Conservation (phyloP, 2,113 vertebrate species). For the Echinops telfairi region DNA sequence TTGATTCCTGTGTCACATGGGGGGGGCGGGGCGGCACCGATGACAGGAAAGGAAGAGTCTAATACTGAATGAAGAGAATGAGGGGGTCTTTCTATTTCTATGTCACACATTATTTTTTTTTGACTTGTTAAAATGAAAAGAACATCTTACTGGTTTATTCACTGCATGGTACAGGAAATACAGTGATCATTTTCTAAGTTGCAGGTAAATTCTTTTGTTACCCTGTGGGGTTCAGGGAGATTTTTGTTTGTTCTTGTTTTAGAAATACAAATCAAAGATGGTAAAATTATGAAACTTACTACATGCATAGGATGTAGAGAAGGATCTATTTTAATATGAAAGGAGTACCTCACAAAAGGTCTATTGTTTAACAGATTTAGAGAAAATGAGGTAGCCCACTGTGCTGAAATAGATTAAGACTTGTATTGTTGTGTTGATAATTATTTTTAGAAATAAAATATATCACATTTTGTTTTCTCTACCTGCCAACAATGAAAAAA, state of each 20-base stretch:
- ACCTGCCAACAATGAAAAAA: background rate
- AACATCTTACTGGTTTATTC: background rate
- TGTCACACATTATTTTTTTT: conserved; percentile 16
- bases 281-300: conserved; percentile 20
- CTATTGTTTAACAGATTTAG: background rate
- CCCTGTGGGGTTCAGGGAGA: background rate
- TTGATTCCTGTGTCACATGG: background rate
- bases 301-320: background rate
- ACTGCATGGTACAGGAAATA: background rate
- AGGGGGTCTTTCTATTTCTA: background rate
- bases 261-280: background rate
- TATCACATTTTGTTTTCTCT: background rate
- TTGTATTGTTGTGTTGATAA: background rate
- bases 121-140: background rate
- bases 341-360: background rate
- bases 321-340: conserved; percentile 20
- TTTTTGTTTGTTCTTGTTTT: conserved; percentile 43
- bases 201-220: background rate
- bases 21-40: background rate
- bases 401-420: background rate
- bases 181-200: background rate
- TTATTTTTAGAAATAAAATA: background rate
- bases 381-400: background rate
- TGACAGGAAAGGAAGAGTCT: conserved; percentile 6
- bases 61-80: background rate